Base-by-base conservation (phyloP, 2,888 invertebrate genomes). In the Eustalomyia histrio region DNA sequence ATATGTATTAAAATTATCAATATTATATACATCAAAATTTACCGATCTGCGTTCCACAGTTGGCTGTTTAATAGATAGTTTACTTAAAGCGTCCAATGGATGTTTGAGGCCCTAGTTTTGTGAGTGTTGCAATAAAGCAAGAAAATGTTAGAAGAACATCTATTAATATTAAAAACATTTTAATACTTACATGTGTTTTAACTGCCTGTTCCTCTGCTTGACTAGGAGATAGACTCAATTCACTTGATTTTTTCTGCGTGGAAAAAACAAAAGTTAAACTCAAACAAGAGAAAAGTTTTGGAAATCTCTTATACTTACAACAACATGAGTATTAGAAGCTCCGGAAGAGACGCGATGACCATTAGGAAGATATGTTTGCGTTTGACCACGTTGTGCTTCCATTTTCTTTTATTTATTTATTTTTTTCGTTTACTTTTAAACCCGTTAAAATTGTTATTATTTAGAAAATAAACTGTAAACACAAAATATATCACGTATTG, bases 81-180 rank as follows among this genome's bases (percentile, higher is more conserved):
- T 88, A 35, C 89, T 89, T 58, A 89, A 82, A 0, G 90, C 88
- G 84, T 89, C 89, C 72, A 89, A 79, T 0, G 89, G 90, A 83
- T 89, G 89, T 83, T 89, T 89, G 53, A 87, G 76, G 21, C 17
- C 79, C 84, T 84, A 61, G 1, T 47, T n/a, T n/a, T 39, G 39
- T 12, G 0, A 39, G 12, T 5, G 14, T 12, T 5, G 12, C 14
- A 12, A 2, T 39, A 35, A 47, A 47, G 47, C 43, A 43, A 33
- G 24, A 73, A 64, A 39, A 58, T 17, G 29, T 69, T 1, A 10
- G 60, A n/a, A n/a, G 69, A 24, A 35, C 0, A 50, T 10, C 24
- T 29, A 16, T 10, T 17, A 24, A n/a, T 12, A 67, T 33, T 7
- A 16, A 18, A 33, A 18, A 55, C 5, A 33, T 39, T 17, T 55